Evolutionary conservation across 2,888 invertebrate species (phyloP), one percentile per base, ranked within the genome.

Genomic region (Polydrusus pterygomalis): DNA sequence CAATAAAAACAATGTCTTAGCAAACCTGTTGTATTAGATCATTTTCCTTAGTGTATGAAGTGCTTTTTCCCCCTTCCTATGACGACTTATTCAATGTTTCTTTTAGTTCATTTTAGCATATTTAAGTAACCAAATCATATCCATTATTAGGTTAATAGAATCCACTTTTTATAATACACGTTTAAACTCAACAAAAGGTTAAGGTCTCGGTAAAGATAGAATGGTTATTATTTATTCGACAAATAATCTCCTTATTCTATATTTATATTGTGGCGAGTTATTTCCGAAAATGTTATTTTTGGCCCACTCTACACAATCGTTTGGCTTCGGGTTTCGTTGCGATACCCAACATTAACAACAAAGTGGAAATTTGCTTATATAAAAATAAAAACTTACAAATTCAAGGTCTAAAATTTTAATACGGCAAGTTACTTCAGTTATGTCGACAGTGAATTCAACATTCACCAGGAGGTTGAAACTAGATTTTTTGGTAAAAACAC

Each of bases 321-420:
- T 54, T 54, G 54, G 54, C 30, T 54, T 51, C 20, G 11, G 20
- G 20, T 51, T 54, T 20, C 54, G 25, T 20, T 54, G 25, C 25
- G 13, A 18, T 9, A 54, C 25, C 15, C 47, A 17, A 47, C 47
- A 17, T 30, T 25, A 54, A 54, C 30, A 25, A 54, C 30, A 54
- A n/a, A 30, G 20, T 54, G 30, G 54, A 54, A 54, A 54, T 54
- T 54, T n/a, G 54, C 54, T 54, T 25, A 30, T 25, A 30, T 54
- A 54, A 25, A 54, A 25, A 54, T 54, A 54, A 30, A 54, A 54
- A 54, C 25, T 25, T 54, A 54, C 30, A 20, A 54, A 54, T 54
- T n/a, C 54, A 54, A 54, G 54, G 54, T 54, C 54, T 7, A 8
- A 2, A 20, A 20, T 51, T 51, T 51, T n/a, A 51, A 51, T 51